Evolutionary conservation across 2,797 vertebrate species (phyloP).

Genomic region (Tarsius wallacei): DNA sequence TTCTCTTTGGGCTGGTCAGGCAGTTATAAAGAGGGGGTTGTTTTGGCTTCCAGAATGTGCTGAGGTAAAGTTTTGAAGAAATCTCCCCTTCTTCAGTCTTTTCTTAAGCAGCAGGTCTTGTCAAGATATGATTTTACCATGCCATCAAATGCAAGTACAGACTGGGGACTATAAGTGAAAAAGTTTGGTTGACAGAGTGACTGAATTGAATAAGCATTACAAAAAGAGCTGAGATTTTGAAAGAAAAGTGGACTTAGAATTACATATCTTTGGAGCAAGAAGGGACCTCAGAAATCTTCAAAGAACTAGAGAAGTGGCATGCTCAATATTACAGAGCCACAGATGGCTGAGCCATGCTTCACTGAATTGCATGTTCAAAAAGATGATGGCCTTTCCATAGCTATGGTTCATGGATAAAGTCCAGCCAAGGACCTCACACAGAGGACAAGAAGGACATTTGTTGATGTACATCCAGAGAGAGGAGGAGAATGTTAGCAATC

Average conservation of each 20-base stretch:
- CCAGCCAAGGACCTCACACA: background rate
- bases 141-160: background rate
- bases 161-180: background rate
- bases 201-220: background rate
- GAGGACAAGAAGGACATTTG: background rate
- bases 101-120: background rate
- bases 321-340: background rate
- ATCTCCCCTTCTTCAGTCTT: background rate
- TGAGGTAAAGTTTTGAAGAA: background rate
- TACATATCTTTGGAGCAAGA: slow-evolving; percentile 4
- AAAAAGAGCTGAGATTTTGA: background rate
- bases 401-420: background rate
- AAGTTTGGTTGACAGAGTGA: background rate
- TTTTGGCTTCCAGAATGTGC: background rate
- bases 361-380: background rate
- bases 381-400: background rate
- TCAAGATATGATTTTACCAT: background rate
- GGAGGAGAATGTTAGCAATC: background rate
- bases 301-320: background rate
- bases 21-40: background rate
- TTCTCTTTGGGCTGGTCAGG: background rate
- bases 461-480: background rate
- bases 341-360: background rate
- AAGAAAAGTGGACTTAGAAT: background rate
- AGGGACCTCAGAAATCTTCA: background rate